A percentile compares a stretch with the other conserved stretches of the same genome.
Conservation (phyloP, 2,113 vertebrate species). For the Cygnus buccinator region DNA sequence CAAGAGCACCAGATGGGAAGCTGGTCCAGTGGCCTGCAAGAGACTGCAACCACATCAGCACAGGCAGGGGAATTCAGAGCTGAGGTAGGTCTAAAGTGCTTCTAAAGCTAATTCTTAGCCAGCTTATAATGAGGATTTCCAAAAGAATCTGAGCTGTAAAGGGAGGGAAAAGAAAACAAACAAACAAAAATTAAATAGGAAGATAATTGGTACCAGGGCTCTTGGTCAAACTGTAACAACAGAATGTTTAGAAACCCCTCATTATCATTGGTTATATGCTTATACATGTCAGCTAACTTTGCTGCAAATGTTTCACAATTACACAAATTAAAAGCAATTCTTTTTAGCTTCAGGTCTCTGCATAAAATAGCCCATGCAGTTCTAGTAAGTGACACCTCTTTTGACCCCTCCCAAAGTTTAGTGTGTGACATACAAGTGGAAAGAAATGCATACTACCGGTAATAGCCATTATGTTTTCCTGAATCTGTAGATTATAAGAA, state of each 20-base stretch:
- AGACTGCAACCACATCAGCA: background rate
- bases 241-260: background rate
- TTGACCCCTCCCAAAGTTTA: background rate
- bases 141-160: background rate
- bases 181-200: background rate
- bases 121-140: background rate
- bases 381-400: background rate
- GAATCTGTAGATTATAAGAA: constrained; percentile 28
- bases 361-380: background rate
- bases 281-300: background rate
- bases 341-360: background rate
- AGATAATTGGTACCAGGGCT: background rate
- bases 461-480: background rate
- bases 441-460: background rate
- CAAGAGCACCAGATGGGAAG: background rate
- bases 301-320: background rate
- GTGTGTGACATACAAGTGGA: background rate
- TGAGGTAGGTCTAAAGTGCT: background rate
- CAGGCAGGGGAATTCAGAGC: background rate
- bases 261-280: background rate
- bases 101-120: background rate
- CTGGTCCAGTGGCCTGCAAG: background rate
- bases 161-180: accelerated
- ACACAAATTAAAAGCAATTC: background rate
- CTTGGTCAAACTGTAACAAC: background rate